Evolutionary conservation across 1,140 invertebrate species (phyloP), one percentile per base, ranked within the genome.

Genomic region (Marisa cornuarietis): DNA sequence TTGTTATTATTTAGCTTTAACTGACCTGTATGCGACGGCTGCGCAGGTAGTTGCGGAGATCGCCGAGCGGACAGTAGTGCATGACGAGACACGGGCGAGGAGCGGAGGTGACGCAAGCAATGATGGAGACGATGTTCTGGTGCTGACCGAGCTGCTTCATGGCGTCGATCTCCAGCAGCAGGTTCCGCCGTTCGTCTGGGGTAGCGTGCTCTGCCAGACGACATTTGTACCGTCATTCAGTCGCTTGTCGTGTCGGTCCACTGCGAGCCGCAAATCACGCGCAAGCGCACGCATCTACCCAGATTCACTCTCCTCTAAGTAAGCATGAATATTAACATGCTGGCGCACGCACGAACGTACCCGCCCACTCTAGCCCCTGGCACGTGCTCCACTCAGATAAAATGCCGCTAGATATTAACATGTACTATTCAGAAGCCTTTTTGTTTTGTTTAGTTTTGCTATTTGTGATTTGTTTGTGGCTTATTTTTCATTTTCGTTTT

Each of bases 41-140:
- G 51, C 95, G 91, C 71, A 99, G 91, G 89, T 96, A 98, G 88
- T 96, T 95, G 79, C 97, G 94, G 7, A 99, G 92, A 91, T 97
- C 98, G 18, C 97, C 97, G 88, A 94, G 96, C 63, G 94, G 94
- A 87, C 97, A 98, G 89, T 95, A 98, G 87, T 99, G 97, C n/a
- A 98, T 96, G 82, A 98, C 95, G 0, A 98, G 83, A 78, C 85
- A 88, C 1, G 86, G 54, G 20, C 82, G 78, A 8, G 78, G 69
- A 8, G 72, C 80, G n/a, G 74, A 82, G 6, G 86, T 84, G 71
- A 88, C 88, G 80, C 87, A 90, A 5, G 85, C 90, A n/a, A 90
- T 80, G 66, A 90, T 88, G 71, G 85, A 87, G 65, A 90, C 88
- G 8, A 90, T 83, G 72, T 89, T 85, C 7, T 82, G 84, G 73